phyloP scores from a whole-genome alignment of 2,113 vertebrate genomes.

The Pomatostomus ruficeps region DNA sequence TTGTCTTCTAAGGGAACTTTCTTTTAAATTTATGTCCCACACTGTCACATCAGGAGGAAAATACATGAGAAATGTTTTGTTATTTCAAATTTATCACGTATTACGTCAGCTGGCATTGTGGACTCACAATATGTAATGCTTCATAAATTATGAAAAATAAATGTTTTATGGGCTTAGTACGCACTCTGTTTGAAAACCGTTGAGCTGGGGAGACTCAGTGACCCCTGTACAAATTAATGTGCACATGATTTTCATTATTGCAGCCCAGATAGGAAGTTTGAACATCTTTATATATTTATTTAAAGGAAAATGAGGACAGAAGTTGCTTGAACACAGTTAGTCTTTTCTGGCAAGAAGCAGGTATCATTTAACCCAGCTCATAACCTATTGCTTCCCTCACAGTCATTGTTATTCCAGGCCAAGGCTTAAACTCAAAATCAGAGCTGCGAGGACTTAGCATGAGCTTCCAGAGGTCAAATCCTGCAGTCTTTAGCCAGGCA shows the following conservation, averaged over 20 bases:
- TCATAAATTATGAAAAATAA: conserved; percentile 72
- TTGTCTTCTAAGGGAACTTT: conserved; percentile 56
- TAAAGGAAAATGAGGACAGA: conserved; percentile 32
- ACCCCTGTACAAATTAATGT: conserved; percentile 55
- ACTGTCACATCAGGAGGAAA: conserved; percentile 64
- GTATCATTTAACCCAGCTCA: conserved; percentile 47
- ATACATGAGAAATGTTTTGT: conserved; percentile 66
- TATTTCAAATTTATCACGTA: conserved; percentile 67
- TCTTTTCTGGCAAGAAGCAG: conserved; percentile 37
- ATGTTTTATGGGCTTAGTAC: conserved; percentile 52
- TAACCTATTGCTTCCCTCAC: conserved; percentile 63
- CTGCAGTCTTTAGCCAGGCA: background rate
- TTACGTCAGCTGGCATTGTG: conserved; percentile 66
- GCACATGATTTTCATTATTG: conserved; percentile 60
- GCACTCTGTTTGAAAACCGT: conserved; percentile 44
- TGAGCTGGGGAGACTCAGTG: conserved; percentile 54
- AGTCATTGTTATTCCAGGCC: conserved; percentile 69
- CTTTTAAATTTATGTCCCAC: conserved; percentile 62
- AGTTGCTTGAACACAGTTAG: conserved; percentile 26
- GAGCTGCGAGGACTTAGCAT: conserved; percentile 32
- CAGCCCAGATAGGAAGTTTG: conserved; percentile 42
- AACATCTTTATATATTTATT: conserved; percentile 38
- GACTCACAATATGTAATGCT: conserved; percentile 64
- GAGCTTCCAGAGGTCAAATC: conserved; percentile 32
- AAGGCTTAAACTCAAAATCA: conserved; percentile 71